Evolutionary conservation across 2,888 invertebrate species (phyloP).

Genomic region (Apamea epomidion): DNA sequence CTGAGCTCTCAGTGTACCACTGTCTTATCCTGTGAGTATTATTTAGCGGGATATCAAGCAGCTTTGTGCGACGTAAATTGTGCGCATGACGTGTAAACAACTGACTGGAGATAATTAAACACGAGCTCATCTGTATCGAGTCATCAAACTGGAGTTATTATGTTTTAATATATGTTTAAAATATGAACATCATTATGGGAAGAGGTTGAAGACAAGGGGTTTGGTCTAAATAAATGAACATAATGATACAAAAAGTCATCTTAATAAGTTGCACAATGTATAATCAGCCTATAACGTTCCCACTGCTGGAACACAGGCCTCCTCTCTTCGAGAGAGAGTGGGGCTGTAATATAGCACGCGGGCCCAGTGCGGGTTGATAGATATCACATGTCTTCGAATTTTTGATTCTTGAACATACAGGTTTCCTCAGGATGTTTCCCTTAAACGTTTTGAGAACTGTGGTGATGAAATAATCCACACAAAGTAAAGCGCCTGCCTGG

Average conservation of each 20-base stretch:
- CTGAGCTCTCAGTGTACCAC: constrained; percentile 29
- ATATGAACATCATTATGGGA: neutral
- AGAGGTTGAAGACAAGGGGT: neutral
- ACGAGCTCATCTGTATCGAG: constrained; percentile 32
- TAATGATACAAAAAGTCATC: neutral
- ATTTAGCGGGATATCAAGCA: constrained; percentile 66
- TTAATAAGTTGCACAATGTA: neutral
- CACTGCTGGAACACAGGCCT: neutral
- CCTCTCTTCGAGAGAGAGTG: neutral
- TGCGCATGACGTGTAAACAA: constrained; percentile 44
- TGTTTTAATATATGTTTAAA: constrained; percentile 8
- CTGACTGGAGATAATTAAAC: constrained; percentile 55
- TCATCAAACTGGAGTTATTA: constrained; percentile 3
- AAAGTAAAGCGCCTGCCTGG: too few relatives aligned
- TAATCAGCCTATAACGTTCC: neutral
- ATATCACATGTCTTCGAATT: neutral
- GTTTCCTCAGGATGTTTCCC: too few relatives aligned
- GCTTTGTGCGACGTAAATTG: constrained; percentile 61
- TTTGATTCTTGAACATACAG: too few relatives aligned
- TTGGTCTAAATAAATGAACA: neutral
- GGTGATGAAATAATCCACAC: too few relatives aligned
- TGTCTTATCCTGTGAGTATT: constrained; percentile 59
- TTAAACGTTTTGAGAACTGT: too few relatives aligned
- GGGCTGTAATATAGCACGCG: neutral
- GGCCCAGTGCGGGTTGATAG: neutral